Evolutionary conservation across 2,888 invertebrate species (phyloP).

Genomic region (Drosophila buzzatii): DNA sequence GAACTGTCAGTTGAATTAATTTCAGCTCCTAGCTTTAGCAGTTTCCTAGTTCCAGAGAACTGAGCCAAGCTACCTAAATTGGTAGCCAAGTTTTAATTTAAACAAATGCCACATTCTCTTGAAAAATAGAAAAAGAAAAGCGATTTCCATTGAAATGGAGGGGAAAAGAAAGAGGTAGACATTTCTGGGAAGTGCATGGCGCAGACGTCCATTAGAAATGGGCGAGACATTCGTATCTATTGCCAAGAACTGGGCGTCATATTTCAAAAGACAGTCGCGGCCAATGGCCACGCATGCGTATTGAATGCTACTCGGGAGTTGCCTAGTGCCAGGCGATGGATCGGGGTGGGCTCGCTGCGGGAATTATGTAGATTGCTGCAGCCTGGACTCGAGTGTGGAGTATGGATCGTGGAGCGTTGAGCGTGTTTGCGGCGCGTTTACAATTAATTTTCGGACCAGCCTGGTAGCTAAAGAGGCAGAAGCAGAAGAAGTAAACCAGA

Average conservation of each 20-base stretch:
- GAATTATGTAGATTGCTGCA: conserved; percentile 57
- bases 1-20: conserved; percentile 7
- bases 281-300: conserved; percentile 41
- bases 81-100: conserved; percentile 52
- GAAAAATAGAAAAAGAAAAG: conserved; percentile 21
- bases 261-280: conserved; percentile 63
- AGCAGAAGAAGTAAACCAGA: conserved; percentile 14
- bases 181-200: conserved; percentile 46
- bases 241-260: conserved; percentile 67
- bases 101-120: conserved; percentile 39
- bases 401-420: conserved; percentile 20
- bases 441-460: conserved; percentile 68
- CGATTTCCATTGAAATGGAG: conserved; percentile 17
- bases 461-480: conserved; percentile 20
- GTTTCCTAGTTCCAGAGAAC: conserved; percentile 9
- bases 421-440: conserved; percentile 58
- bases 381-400: conserved; percentile 25
- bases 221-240: conserved; percentile 57
- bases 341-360: conserved; percentile 42
- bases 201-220: conserved; percentile 38
- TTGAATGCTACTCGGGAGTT: conserved; percentile 12
- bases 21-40: not conserved
- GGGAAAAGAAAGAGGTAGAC: not conserved
- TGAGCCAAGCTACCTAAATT: conserved; percentile 43
- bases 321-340: conserved; percentile 9